phyloP scores from a whole-genome alignment of 2,888 invertebrate genomes.

The Polia nebulosa region DNA sequence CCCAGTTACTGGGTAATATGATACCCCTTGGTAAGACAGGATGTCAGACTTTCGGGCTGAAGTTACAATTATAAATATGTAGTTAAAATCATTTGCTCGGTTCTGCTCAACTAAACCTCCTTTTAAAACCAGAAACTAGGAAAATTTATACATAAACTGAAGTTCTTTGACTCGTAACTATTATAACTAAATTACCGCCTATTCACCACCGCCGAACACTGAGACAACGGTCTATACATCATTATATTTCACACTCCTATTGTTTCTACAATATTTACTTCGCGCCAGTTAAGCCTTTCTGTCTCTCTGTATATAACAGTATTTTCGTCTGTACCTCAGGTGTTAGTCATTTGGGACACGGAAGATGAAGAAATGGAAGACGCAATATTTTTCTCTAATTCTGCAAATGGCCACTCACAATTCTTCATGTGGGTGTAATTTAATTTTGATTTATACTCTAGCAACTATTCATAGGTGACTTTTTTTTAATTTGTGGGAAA shows the following conservation, averaged over 20 bases:
- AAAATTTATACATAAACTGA: constrained; percentile 19
- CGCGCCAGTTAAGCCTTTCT: constrained; percentile 52
- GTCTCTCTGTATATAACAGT: constrained; percentile 73
- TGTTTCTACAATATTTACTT: constrained; percentile 61
- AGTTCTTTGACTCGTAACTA: constrained; percentile 57
- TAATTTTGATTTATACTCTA: neutral
- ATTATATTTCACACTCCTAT: constrained; percentile 61
- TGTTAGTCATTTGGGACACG: constrained; percentile 78
- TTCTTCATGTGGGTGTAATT: neutral
- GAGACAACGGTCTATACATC: constrained; percentile 54
- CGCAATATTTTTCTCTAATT: neutral
- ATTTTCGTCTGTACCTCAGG: constrained; percentile 75
- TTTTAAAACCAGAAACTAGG: constrained; percentile 2
- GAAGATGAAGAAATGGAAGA: constrained; percentile 18
- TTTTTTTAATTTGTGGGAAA: too few species aligned
- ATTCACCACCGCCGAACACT: constrained; percentile 50
- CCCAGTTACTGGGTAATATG: too few species aligned
- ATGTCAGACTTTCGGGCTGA: too few species aligned
- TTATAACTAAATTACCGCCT: constrained; percentile 53
- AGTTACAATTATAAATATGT: neutral
- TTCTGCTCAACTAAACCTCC: neutral
- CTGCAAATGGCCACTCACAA: neutral
- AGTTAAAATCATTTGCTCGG: neutral
- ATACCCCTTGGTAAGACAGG: too few species aligned
- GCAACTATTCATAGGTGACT: too few species aligned